phyloP scores from a whole-genome alignment of 2,113 vertebrate genomes.

The Megaceryle maxima region DNA sequence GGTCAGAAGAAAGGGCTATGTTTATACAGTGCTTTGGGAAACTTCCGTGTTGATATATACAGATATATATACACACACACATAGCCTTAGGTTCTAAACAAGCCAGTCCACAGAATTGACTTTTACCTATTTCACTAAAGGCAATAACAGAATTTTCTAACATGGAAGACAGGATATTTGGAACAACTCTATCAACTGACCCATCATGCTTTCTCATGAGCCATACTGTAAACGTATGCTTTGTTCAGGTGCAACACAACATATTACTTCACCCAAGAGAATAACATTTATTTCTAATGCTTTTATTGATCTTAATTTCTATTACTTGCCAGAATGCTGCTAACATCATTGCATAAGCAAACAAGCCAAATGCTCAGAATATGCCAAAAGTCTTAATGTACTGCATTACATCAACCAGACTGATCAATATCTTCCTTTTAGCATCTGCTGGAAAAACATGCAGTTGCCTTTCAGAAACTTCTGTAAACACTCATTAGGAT shows the following conservation, averaged over 20 bases:
- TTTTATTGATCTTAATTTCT: conserved; percentile 59
- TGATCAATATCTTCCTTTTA: conserved; percentile 42
- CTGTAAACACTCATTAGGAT: background rate
- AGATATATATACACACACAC: background rate
- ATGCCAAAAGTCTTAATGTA: background rate
- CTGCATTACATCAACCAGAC: background rate
- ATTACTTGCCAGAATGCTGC: conserved; percentile 44
- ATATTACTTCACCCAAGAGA: conserved; percentile 6
- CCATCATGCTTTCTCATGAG: background rate
- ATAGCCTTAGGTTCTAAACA: background rate
- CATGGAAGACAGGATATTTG: background rate
- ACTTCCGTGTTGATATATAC: background rate
- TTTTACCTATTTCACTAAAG: background rate
- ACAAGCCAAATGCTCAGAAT: background rate
- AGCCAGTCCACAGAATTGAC: background rate
- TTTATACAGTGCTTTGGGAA: background rate
- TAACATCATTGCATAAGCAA: conserved; percentile 1
- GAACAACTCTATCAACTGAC: background rate
- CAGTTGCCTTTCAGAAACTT: conserved; percentile 18
- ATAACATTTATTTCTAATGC: conserved; percentile 53
- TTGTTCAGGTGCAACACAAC: conserved; percentile 26
- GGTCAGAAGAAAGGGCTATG: background rate
- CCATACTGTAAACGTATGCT: conserved; percentile 46
- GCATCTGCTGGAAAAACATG: background rate
- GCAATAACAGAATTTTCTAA: background rate